Percentiles rank a stretch among this genome's conserved stretches.
phyloP scores from a whole-genome alignment of 64 coral and sea anemone species.

The Montipora capricornis region DNA sequence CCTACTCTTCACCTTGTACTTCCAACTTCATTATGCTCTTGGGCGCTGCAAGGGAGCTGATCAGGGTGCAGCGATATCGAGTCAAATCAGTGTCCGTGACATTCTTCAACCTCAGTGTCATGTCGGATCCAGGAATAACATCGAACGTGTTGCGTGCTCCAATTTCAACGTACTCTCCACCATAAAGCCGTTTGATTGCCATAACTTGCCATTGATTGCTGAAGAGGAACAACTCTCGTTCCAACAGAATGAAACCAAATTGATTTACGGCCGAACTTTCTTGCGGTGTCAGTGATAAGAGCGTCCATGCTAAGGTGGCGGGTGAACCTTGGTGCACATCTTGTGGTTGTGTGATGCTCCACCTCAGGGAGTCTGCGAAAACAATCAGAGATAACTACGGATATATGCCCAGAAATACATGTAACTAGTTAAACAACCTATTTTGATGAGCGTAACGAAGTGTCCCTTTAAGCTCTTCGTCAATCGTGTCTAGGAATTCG shows the following conservation, averaged over 20 bases:
- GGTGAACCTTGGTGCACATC: not conserved
- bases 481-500: too few relatives aligned
- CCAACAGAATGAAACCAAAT: conserved; percentile 47
- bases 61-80: conserved; percentile 59
- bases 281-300: conserved; percentile 2
- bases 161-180: conserved; percentile 14
- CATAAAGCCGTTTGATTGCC: conserved; percentile 29
- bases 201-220: conserved; percentile 55
- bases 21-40: not conserved
- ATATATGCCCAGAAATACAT: too few relatives aligned
- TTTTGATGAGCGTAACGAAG: too few relatives aligned
- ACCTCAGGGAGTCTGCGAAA: not conserved
- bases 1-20: not conserved
- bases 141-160: conserved; percentile 1
- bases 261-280: conserved; percentile 11
- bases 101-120: conserved; percentile 30
- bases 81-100: conserved; percentile 30
- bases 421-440: too few relatives aligned
- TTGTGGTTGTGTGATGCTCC: not conserved
- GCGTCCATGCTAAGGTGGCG: conserved; percentile 51
- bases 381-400: too few relatives aligned
- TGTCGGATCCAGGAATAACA: conserved; percentile 21
- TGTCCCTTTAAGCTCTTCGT: too few relatives aligned
- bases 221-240: conserved; percentile 61
- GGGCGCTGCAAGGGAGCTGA: conserved; percentile 62